Conservation (phyloP, 2,888 invertebrate species). For the Pardosa pseudoannulata region DNA sequence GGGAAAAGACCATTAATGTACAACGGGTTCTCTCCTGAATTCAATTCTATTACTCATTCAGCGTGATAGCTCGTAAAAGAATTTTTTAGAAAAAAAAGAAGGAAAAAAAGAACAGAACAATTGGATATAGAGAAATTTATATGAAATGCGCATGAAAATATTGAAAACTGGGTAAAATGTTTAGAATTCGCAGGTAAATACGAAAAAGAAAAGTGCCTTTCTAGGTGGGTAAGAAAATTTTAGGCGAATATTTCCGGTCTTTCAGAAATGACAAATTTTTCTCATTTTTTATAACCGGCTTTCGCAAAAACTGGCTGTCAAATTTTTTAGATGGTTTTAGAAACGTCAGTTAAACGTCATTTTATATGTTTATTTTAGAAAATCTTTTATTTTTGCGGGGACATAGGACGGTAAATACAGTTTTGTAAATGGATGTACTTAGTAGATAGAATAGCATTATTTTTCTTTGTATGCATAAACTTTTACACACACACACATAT, state of each 20-base stretch:
- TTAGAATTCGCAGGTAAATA: too few relatives aligned
- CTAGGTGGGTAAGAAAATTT: too few relatives aligned
- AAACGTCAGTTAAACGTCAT: neutral
- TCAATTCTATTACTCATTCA: neutral
- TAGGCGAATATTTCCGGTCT: neutral
- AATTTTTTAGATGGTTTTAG: neutral
- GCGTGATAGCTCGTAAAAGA: too few relatives aligned
- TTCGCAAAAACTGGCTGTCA: neutral
- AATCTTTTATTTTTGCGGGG: neutral
- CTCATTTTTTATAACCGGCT: neutral
- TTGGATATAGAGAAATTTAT: too few relatives aligned
- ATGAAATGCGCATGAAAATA: too few relatives aligned
- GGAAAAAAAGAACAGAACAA: too few relatives aligned
- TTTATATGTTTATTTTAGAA: conserved; percentile 5
- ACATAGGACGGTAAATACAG: neutral
- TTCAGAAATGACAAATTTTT: neutral
- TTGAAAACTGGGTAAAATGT: too few relatives aligned
- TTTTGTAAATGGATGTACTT: neutral
- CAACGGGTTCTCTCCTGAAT: neutral
- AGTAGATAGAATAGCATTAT: too few relatives aligned
- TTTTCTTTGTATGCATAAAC: too few relatives aligned
- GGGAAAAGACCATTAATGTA: neutral
- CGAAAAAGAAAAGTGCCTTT: too few relatives aligned
- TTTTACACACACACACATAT: too few relatives aligned
- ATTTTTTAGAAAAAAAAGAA: too few relatives aligned